Base-by-base conservation (phyloP, 2,888 invertebrate genomes). In the Cosmorhoe ocellata region DNA sequence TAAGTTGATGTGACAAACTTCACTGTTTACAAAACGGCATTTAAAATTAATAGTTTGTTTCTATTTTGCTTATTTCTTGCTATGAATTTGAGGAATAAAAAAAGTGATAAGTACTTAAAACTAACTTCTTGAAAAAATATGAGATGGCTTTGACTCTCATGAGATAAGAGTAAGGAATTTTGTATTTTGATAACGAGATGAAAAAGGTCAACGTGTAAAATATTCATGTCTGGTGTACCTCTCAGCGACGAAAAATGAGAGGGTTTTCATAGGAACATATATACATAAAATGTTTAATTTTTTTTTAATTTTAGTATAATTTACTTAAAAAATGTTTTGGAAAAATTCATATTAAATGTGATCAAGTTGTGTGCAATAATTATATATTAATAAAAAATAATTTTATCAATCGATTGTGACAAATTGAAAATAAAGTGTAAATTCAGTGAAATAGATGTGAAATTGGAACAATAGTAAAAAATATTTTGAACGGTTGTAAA, bases 151-250 rank as follows among this genome's bases (percentile, higher is more conserved):
- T 43, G 37, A 52, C 53, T 53, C 56, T 60, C 53, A 45, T 47
- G 70, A 66, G 68, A 65, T 71, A 71, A 67, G 56, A 49, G 10
- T 59, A 65, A 55, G 54, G 58, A 51, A 56, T 63, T 66, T 60
- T 24, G 65, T 58, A 63, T 69, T 57, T 60, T 56, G 56, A 56
- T 62, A 63, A 69, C 66, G 67, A 34, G 30, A 65, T 63, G 58
- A 52, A 56, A 57, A 62, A 62, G 59, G 67, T 60, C 65, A 59
- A 68, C 68, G 65, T 64, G 67, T 72, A 66, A 64, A 69, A 63
- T 61, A 67, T 64, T 64, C 67, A 66, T 56, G 61, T 48, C 54
- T 51, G 58, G 56, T 50, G 47, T 58, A 48, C 63, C 57, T 65
- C 53, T 59, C 47, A 59, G 59, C 63, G 64, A 50, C 51, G 58